Evolutionary conservation across 2,888 invertebrate genomes (phyloP).

Genomic region (Hypolimnas misippus): DNA sequence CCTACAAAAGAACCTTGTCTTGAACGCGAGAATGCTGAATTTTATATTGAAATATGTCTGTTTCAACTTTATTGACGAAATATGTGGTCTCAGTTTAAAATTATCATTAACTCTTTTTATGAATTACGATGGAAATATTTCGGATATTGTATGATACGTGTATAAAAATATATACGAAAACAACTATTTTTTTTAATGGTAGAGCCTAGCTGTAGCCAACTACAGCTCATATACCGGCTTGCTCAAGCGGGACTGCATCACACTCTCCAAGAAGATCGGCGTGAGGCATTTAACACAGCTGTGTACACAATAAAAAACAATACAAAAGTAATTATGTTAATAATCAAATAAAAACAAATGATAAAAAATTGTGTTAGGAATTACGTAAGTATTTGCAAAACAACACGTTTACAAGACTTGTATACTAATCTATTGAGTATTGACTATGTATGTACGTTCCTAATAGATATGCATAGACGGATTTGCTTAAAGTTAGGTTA

Average conservation of each 20-base stretch:
- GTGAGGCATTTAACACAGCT: too few relatives aligned
- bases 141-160: too few relatives aligned
- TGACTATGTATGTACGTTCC: neutral
- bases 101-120: neutral
- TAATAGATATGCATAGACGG: neutral
- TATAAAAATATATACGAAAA: too few relatives aligned
- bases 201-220: too few relatives aligned
- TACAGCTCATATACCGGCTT: too few relatives aligned
- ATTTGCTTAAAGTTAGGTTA: neutral
- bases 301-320: too few relatives aligned
- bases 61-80: neutral
- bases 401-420: too few relatives aligned
- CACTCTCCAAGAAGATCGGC: too few relatives aligned
- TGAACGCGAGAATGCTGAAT: conserved; percentile 15
- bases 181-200: too few relatives aligned
- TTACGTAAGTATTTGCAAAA: neutral
- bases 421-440: neutral
- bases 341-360: neutral
- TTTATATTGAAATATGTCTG: conserved; percentile 2
- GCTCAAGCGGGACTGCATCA: too few relatives aligned
- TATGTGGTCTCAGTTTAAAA: neutral
- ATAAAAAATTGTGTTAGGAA: neutral
- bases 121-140: neutral
- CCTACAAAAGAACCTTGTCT: conserved; percentile 28
- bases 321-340: too few relatives aligned